Conservation (phyloP, 2,797 vertebrate genomes). For the Dermochelys coriacea region DNA sequence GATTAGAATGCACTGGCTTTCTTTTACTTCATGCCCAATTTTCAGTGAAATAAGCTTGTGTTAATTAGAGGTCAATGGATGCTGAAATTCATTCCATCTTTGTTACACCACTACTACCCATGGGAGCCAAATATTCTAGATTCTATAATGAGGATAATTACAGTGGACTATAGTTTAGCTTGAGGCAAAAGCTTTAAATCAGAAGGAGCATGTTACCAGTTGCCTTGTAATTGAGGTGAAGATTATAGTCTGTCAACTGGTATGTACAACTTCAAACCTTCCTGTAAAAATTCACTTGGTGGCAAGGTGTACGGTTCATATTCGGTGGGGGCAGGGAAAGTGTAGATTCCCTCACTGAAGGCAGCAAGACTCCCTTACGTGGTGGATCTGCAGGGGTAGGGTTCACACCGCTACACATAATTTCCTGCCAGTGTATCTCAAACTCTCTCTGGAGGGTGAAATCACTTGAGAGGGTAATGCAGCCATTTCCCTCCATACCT, state of each 20-base stretch:
- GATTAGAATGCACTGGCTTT: neutral
- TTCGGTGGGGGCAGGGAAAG: neutral
- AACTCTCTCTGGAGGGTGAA: neutral
- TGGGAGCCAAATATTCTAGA: conserved; percentile 36
- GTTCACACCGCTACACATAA: neutral
- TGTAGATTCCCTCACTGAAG: neutral
- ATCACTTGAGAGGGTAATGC: neutral
- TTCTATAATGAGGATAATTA: conserved; percentile 71
- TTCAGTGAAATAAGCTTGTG: neutral
- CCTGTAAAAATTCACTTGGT: neutral
- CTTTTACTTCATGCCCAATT: neutral
- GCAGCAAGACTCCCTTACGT: neutral
- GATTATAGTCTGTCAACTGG: conserved; percentile 32
- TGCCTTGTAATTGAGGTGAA: conserved; percentile 73
- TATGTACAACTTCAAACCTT: neutral
- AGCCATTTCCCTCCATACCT: neutral
- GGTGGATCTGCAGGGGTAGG: neutral
- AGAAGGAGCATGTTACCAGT: conserved; percentile 50
- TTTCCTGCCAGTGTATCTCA: neutral
- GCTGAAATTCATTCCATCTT: conserved; percentile 46
- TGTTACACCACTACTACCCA: conserved; percentile 5
- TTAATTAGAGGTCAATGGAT: conserved; percentile 51
- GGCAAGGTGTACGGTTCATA: neutral
- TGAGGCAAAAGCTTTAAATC: conserved; percentile 70
- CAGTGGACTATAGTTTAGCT: conserved; percentile 52